Base-by-base conservation (phyloP, 2,113 vertebrate species). In the Eclectus roratus region DNA sequence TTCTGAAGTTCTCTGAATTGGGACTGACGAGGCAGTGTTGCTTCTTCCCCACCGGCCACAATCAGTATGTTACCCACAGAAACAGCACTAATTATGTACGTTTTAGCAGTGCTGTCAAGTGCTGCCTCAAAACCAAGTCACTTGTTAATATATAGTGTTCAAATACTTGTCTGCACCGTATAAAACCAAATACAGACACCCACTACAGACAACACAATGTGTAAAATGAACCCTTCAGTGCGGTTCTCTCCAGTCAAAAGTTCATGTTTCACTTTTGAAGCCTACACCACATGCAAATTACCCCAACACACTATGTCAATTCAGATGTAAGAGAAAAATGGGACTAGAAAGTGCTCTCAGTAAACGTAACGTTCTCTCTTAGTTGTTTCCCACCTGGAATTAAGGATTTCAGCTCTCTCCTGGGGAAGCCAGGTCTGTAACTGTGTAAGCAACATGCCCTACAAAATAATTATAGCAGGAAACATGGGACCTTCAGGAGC, bases 21-120 rank as follows among this genome's bases (percentile, higher is more conserved):
- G 35, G 63, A 28, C 19, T 28, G 19, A 73, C 0, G 1, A 79
- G 33, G 31, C 52, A 50, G 74, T 1, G 0, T 55, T 35, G 4
- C 33, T 85, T 64, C 77, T 69, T 46, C 46, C 70, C 52, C 73
- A 9, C 1, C 12, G 37, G 31, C 35, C 20, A 9, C 19, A 28
- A 44, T 27, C 52, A 85, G 60, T 82, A 63, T 2, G 61, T 5
- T 28, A 47, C 2, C 43, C n/a, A 29, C 41, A n/a, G 20, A n/a
- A 83, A 61, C 63, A 16, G 72, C 35, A 25, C 25, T 60, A n/a
- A 60, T 65, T 31, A 68, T 14, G 39, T 55, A 52, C 9, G 28
- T 55, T 74, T 81, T 5, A 77, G 25, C 65, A 13, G 50, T 76
- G 68, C 80, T 80, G 64, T 11, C 35, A 82, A 82, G 9, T 47